These are phyloP conservation scores for Plectus sambesii DNA, from an alignment of 1,140 invertebrate genomes.

Conservation along the genomic window DNA sequence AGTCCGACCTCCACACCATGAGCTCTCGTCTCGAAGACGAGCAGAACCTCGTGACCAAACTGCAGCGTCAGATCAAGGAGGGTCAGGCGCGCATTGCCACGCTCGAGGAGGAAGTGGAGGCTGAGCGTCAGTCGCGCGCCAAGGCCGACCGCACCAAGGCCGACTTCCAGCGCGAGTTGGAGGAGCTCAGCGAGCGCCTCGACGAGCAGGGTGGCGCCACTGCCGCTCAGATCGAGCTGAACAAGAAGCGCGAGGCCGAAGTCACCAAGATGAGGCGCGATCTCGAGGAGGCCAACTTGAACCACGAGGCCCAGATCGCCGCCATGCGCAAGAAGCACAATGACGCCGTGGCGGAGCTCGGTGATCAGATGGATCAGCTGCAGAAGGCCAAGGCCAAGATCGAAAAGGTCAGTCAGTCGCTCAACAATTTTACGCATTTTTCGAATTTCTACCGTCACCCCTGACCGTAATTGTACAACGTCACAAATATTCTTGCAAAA, in stretches of 20 bases:
- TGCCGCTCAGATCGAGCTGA: constrained; percentile 87
- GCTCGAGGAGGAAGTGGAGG: constrained; percentile 92
- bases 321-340: constrained; percentile 97
- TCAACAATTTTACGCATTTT: too few species aligned
- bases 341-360: constrained; percentile 91
- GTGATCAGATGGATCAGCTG: constrained; percentile 98
- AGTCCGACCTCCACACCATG: constrained; percentile 39
- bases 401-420: constrained; percentile 94
- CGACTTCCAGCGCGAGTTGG: constrained; percentile 85
- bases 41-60: constrained; percentile 80
- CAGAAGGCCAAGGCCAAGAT: constrained; percentile 97
- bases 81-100: constrained; percentile 87
- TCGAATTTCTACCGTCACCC: too few species aligned
- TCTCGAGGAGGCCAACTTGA: constrained; percentile 91
- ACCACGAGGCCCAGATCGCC: constrained; percentile 85
- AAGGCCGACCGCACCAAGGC: constrained; percentile 85
- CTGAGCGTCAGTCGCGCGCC: constrained; percentile 77
- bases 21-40: constrained; percentile 82
- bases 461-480: constrained; percentile 98
- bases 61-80: constrained; percentile 97
- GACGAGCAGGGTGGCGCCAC: constrained; percentile 72
- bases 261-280: constrained; percentile 92
- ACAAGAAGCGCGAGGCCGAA: constrained; percentile 98
- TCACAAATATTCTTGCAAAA: constrained; percentile 49
- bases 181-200: constrained; percentile 81